These are phyloP conservation scores for Trachymyrmex septentrionalis DNA, from an alignment of 1,140 invertebrate genomes.

Conservation along the genomic window DNA sequence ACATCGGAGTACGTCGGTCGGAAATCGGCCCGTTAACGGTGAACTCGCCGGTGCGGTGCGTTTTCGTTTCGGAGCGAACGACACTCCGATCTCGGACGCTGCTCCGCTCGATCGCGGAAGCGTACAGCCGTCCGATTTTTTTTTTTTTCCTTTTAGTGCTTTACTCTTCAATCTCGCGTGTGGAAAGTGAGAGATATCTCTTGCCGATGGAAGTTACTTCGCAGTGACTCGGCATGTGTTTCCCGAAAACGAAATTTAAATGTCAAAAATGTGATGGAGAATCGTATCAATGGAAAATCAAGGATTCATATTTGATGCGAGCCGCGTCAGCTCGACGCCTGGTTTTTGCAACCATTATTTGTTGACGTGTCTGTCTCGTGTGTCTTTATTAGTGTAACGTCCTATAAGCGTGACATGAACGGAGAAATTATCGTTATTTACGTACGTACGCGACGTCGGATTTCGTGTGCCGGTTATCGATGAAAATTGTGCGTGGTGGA, in stretches of 20 bases:
- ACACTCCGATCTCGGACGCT: not conserved
- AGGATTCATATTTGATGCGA: slow-evolving; percentile 6
- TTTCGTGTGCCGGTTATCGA: not conserved
- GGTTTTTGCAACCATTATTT: not conserved
- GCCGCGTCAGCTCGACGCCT: not conserved
- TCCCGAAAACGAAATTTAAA: not conserved
- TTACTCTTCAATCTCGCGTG: not conserved
- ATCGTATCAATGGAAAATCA: slow-evolving; percentile 12
- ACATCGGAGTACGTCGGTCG: slow-evolving; percentile 13
- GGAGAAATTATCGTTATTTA: slow-evolving; percentile 16
- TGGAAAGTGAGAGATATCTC: not conserved
- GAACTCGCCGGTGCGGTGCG: not conserved
- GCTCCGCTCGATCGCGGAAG: slow-evolving; percentile 23
- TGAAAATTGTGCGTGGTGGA: not conserved
- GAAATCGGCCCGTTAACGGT: slow-evolving; percentile 34
- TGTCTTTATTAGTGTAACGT: not conserved
- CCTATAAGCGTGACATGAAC: not conserved
- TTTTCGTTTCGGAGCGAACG: not conserved
- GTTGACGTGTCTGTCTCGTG: not conserved
- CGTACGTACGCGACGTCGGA: not conserved
- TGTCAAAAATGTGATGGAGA: not conserved
- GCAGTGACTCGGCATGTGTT: not conserved
- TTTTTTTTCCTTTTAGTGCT: not conserved
- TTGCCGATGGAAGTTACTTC: not conserved
- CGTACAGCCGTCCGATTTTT: not conserved